Evolutionary conservation across 2,797 vertebrate species (phyloP), one percentile per base, ranked within the genome.

Genomic region (Serranus cabrilla): DNA sequence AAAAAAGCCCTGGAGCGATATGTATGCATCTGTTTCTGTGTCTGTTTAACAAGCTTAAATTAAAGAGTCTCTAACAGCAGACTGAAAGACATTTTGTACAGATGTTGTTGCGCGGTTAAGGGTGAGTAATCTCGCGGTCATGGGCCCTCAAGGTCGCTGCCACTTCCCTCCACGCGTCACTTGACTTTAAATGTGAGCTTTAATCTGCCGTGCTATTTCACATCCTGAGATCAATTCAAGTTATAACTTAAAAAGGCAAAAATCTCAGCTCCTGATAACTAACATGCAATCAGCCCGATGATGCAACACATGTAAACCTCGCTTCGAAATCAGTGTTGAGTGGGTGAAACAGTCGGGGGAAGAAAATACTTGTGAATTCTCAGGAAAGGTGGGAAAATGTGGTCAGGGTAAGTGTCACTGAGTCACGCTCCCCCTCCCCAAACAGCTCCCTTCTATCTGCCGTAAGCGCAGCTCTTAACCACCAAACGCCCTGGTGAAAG

Each of bases 301-400:
- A 83, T 76, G 62, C 76, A 87, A 83, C 23, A 11, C 31, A 27
- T 74, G 54, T 66, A 52, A 81, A 67, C 50, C 45, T 58, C 39
- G 14, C 55, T 64, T 56, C 42, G 37, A 58, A 57, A 72, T 77
- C 47, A 21, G 55, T 50, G 59, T 59, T 18, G 49, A 52, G 67
- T 45, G 57, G 17, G 65, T 45, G 71, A 21, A 49, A 68, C 2
- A 49, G 20, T 25, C 54, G 40, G 69, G 56, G 80, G 6, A 82
- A 0, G 64, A 69, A 87, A 79, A 63, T n/a, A 55, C 50, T 56
- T 78, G 67, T 54, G 43, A 87, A 49, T 56, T 80, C n/a, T 66
- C 21, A 23, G 40, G 23, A 14, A 76, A 78, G 54, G 63, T 76
- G 76, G 14, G 52, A 74, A 80, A 84, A 83, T 67, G 17, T 23